These are phyloP conservation scores for Crambe crambe DNA, from an alignment of 37 sponge, comb jelly and placozoan species.

Conservation along the genomic window DNA sequence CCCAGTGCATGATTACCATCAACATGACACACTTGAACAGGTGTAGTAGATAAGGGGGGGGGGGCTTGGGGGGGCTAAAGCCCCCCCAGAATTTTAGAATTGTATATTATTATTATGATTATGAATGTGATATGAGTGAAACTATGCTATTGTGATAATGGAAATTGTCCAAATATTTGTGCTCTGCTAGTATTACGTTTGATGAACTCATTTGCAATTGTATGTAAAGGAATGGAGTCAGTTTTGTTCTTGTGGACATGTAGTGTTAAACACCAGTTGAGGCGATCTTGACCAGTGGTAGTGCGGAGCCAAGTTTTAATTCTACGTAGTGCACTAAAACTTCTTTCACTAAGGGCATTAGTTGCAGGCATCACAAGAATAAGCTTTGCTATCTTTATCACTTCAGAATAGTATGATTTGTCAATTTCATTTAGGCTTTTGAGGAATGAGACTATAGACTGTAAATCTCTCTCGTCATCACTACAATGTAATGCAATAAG, in stretches of 20 bases:
- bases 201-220: conserved; percentile 52
- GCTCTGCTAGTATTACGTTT: neutral
- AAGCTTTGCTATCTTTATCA: conserved; percentile 45
- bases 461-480: neutral
- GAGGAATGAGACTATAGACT: conserved; percentile 30
- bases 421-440: neutral
- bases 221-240: conserved; percentile 14
- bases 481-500: conserved; percentile 8
- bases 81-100: too few species aligned
- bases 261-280: conserved; percentile 49
- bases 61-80: too few species aligned
- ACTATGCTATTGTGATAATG: too few species aligned
- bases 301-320: conserved; percentile 56
- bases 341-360: conserved; percentile 57
- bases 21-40: too few species aligned
- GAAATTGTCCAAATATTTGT: too few species aligned
- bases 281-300: conserved; percentile 37
- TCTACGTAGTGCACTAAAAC: conserved; percentile 47
- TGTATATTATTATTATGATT: too few species aligned
- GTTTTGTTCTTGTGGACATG: conserved; percentile 61
- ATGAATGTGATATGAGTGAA: too few species aligned
- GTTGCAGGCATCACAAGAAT: conserved; percentile 60
- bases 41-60: too few species aligned
- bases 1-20: too few species aligned
- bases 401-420: conserved; percentile 23